These are phyloP conservation scores for Mantis religiosa DNA, from an alignment of 2,888 invertebrate genomes.

Conservation along the genomic window DNA sequence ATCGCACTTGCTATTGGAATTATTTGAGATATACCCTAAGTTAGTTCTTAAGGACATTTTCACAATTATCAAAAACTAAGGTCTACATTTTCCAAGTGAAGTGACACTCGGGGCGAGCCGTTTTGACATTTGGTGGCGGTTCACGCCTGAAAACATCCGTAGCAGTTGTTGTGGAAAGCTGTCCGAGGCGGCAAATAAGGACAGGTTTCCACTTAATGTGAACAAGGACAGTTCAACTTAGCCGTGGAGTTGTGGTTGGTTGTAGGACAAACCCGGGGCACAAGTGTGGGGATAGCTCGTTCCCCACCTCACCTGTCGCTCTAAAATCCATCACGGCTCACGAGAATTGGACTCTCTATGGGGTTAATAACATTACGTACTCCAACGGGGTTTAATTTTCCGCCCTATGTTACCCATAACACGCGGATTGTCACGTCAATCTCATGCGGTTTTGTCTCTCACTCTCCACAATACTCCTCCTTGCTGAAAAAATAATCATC, in stretches of 20 bases:
- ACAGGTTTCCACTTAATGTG: too few relatives aligned
- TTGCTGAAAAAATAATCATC: not conserved
- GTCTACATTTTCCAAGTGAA: not conserved
- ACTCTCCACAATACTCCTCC: too few relatives aligned
- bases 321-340: not conserved
- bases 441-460: not conserved
- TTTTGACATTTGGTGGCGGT: not conserved
- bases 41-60: too few relatives aligned
- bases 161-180: not conserved
- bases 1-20: too few relatives aligned
- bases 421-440: not conserved
- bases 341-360: not conserved
- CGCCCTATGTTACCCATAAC: not conserved
- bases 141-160: not conserved
- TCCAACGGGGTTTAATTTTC: not conserved
- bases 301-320: not conserved
- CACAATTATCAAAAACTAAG: too few relatives aligned
- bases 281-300: not conserved
- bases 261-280: not conserved
- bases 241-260: not conserved
- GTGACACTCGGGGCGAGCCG: too few relatives aligned
- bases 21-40: too few relatives aligned
- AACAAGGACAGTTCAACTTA: not conserved
- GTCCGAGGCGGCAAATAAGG: too few relatives aligned
- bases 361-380: not conserved